Percentiles rank a stretch among this genome's conserved stretches.
These are phyloP conservation scores for Hermetia illucens DNA, from an alignment of 1,140 invertebrate species.

Conservation along the genomic window DNA sequence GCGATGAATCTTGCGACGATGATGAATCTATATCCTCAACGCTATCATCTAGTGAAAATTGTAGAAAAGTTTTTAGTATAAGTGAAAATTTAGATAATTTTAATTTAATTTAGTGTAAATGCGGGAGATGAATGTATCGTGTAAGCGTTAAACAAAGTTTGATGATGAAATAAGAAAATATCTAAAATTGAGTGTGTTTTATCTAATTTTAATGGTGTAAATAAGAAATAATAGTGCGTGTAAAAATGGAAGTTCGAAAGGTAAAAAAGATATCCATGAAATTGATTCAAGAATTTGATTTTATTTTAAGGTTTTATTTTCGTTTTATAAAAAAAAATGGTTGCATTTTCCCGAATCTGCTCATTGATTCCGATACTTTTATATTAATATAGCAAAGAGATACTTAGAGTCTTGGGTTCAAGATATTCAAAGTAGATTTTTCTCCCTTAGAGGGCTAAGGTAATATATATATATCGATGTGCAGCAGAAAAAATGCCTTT, in stretches of 20 bases:
- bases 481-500: not conserved
- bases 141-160: no score
- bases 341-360: not conserved
- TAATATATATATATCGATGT: no score
- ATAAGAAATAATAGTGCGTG: not conserved
- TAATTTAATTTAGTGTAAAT: not conserved
- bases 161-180: no score
- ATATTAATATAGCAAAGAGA: no score
- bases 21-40: conserved; percentile 9
- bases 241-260: not conserved
- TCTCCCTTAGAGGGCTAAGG: no score
- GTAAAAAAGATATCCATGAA: no score
- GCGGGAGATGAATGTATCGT: not conserved
- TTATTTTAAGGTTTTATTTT: not conserved
- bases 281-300: not conserved
- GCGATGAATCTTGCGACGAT: conserved; percentile 23
- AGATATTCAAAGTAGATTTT: no score
- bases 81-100: not conserved
- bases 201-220: no score
- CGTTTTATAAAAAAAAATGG: not conserved
- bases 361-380: not conserved
- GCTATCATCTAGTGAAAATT: not conserved
- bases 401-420: no score
- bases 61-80: not conserved
- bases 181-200: no score